phyloP scores from a whole-genome alignment of 2,888 invertebrate genomes.

The Nomada goodeniana region DNA sequence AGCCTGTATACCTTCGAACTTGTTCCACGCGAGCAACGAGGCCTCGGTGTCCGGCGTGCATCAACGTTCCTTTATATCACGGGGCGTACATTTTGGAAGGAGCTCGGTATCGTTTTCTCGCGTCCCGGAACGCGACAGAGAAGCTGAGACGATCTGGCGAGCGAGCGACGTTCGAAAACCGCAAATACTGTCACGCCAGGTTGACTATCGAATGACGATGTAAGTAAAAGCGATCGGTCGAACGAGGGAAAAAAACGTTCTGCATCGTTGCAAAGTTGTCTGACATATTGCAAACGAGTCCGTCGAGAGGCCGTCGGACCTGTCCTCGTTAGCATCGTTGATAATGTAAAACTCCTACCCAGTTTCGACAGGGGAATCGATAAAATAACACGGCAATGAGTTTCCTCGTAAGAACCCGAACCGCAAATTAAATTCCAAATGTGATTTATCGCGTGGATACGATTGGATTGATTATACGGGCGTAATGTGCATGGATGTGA shows the following conservation, averaged over 20 bases:
- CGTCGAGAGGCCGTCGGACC: not conserved
- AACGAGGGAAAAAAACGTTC: conserved; percentile 7
- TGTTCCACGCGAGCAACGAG: conserved; percentile 51
- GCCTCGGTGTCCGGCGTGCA: conserved; percentile 50
- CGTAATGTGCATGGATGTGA: not conserved
- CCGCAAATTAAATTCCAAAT: not conserved
- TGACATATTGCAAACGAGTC: not conserved
- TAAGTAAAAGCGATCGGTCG: conserved; percentile 28
- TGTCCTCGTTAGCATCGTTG: not conserved
- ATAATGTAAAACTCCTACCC: not conserved
- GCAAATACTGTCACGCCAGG: conserved; percentile 48
- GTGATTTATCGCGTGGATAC: too few relatives aligned
- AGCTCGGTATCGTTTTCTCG: conserved; percentile 52
- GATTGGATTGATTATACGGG: not conserved
- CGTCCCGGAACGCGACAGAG: conserved; percentile 20
- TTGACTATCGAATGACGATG: conserved; percentile 45
- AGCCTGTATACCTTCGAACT: conserved; percentile 71
- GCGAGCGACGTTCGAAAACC: conserved; percentile 31
- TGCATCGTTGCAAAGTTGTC: not conserved
- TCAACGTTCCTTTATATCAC: conserved; percentile 37
- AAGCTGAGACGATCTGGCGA: conserved; percentile 17
- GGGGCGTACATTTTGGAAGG: conserved; percentile 16
- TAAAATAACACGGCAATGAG: not conserved
- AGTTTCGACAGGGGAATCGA: not conserved
- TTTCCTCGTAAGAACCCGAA: not conserved